Conservation (phyloP, 2,888 invertebrate genomes). For the Rhingia campestris region DNA sequence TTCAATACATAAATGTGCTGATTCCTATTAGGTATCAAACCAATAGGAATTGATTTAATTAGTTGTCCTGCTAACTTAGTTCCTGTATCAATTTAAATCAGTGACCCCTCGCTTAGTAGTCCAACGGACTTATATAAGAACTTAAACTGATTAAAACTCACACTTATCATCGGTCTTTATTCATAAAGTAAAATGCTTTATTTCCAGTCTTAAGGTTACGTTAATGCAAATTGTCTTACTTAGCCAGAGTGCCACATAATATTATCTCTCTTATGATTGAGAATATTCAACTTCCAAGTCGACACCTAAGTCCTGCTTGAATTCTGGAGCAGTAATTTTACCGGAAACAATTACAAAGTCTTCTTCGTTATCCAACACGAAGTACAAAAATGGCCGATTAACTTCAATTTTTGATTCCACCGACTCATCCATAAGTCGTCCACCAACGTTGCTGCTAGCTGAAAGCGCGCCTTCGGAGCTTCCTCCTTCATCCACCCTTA, state of each 20-base stretch:
- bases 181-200: background rate
- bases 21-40: too few species aligned
- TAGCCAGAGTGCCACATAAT: background rate
- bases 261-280: slow-evolving; percentile 17
- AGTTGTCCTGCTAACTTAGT: too few species aligned
- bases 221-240: slow-evolving; percentile 1
- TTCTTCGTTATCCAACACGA: slow-evolving; percentile 85
- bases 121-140: too few species aligned
- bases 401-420: slow-evolving; percentile 83
- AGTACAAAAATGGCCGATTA: slow-evolving; percentile 87
- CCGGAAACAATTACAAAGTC: slow-evolving; percentile 86
- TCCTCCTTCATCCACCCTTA: slow-evolving; percentile 85
- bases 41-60: too few species aligned
- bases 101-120: too few species aligned
- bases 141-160: background rate
- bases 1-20: too few species aligned
- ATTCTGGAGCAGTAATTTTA: slow-evolving; percentile 84
- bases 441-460: slow-evolving; percentile 75
- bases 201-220: slow-evolving; percentile 26
- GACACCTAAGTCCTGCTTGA: slow-evolving; percentile 74
- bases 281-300: slow-evolving; percentile 47
- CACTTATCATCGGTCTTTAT: background rate
- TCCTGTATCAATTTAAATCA: too few species aligned
- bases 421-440: slow-evolving; percentile 74
- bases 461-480: slow-evolving; percentile 83